A percentile compares a stretch with the other conserved stretches of the same genome.
Evolutionary conservation across 2,888 invertebrate species (phyloP).

Genomic region (Dicyrtoma fusca): DNA sequence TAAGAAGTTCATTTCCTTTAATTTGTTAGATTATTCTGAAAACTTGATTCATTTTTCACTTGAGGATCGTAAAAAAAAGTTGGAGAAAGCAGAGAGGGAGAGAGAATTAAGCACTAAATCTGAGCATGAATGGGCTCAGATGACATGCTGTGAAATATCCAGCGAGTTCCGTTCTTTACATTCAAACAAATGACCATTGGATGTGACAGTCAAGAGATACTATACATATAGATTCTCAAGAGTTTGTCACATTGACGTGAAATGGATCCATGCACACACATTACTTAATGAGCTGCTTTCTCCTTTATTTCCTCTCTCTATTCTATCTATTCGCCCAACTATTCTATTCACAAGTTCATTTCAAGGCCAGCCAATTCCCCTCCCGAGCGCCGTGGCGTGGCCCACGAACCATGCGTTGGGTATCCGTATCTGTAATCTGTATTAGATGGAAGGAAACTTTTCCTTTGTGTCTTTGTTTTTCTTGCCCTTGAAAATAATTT

Average conservation of each 20-base stretch:
- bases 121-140: constrained; percentile 21
- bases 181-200: constrained; percentile 20
- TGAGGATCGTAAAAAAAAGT: constrained; percentile 7
- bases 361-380: too few species aligned
- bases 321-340: background rate
- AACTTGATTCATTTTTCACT: constrained; percentile 17
- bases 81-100: constrained; percentile 2
- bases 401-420: too few species aligned
- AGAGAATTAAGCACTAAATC: constrained; percentile 24
- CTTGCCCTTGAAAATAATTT: too few species aligned
- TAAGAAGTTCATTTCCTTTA: background rate
- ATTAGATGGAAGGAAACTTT: too few species aligned
- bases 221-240: background rate
- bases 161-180: background rate
- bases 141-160: constrained; percentile 21
- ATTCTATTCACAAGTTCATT: background rate
- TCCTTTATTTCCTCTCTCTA: constrained; percentile 3
- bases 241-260: too few species aligned
- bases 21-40: background rate
- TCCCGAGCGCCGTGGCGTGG: too few species aligned
- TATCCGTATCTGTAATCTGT: too few species aligned
- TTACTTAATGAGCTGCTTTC: constrained; percentile 2
- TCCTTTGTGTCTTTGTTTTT: too few species aligned
- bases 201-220: constrained; percentile 12
- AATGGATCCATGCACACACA: too few species aligned